phyloP scores from a whole-genome alignment of 2,113 vertebrate genomes.

The Ivindomyrus marchei region DNA sequence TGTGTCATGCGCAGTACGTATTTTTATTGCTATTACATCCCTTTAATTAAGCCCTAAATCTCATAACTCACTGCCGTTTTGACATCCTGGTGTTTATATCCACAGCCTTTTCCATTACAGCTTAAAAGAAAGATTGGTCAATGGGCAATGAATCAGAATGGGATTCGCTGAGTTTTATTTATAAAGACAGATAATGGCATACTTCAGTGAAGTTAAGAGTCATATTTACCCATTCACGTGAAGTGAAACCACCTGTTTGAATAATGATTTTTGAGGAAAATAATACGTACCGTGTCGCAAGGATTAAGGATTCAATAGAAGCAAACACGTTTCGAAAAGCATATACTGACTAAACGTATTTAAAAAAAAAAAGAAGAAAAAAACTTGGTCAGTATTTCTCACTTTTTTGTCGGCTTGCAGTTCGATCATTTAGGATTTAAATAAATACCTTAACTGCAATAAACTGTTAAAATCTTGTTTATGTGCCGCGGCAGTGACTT shows the following conservation, averaged over 20 bases:
- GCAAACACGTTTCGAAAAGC: not conserved
- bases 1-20: not conserved
- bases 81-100: not conserved
- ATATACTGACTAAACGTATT: not conserved
- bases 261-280: not conserved
- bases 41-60: not conserved
- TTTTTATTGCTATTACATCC: not conserved
- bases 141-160: not conserved
- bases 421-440: not conserved
- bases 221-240: not conserved
- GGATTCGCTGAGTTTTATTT: not conserved
- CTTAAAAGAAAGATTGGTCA: not conserved
- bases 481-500: not conserved
- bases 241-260: slow-evolving; percentile 1
- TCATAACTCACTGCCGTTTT: not conserved
- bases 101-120: not conserved
- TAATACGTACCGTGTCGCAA: not conserved
- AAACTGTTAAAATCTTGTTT: not conserved
- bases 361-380: not conserved
- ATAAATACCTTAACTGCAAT: not conserved
- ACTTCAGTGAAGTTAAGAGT: slow-evolving; percentile 1
- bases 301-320: not conserved
- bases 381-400: not conserved
- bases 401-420: not conserved
- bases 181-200: not conserved